phyloP scores from a whole-genome alignment of 2,113 vertebrate species.

The Menidia beryllina region DNA sequence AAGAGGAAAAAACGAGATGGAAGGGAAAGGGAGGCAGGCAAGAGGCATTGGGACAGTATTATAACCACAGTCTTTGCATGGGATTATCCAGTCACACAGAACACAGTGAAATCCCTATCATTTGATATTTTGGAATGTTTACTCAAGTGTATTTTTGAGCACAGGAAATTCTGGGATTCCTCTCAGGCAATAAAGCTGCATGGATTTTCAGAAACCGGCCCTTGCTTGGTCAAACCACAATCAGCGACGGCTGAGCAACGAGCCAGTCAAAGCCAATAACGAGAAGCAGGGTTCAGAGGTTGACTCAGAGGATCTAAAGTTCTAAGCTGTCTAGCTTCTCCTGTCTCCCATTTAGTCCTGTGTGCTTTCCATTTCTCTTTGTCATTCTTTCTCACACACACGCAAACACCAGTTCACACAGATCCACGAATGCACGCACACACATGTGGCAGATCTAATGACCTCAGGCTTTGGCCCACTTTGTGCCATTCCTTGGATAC shows the following conservation, averaged over 20 bases:
- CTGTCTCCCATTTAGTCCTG: constrained; percentile 32
- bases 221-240: constrained; percentile 64
- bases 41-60: constrained; percentile 65
- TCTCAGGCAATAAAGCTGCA: constrained; percentile 63
- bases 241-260: constrained; percentile 61
- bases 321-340: constrained; percentile 59
- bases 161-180: constrained; percentile 72
- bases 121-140: constrained; percentile 80
- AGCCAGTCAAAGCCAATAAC: constrained; percentile 57
- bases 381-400: constrained; percentile 29
- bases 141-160: constrained; percentile 79
- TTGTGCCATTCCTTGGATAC: constrained; percentile 82
- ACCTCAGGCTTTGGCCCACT: constrained; percentile 80
- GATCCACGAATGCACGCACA: constrained; percentile 23
- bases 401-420: constrained; percentile 22
- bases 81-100: constrained; percentile 64
- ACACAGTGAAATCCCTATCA: constrained; percentile 74
- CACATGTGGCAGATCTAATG: constrained; percentile 72
- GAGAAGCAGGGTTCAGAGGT: constrained; percentile 71
- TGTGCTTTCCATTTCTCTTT: constrained; percentile 18
- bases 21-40: constrained; percentile 38
- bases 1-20: constrained; percentile 14
- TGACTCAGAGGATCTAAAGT: constrained; percentile 65
- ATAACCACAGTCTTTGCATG: constrained; percentile 61
- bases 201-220: constrained; percentile 61